Evolutionary conservation across 2,888 invertebrate species (phyloP).

Genomic region (Pogonocherus hispidulus): DNA sequence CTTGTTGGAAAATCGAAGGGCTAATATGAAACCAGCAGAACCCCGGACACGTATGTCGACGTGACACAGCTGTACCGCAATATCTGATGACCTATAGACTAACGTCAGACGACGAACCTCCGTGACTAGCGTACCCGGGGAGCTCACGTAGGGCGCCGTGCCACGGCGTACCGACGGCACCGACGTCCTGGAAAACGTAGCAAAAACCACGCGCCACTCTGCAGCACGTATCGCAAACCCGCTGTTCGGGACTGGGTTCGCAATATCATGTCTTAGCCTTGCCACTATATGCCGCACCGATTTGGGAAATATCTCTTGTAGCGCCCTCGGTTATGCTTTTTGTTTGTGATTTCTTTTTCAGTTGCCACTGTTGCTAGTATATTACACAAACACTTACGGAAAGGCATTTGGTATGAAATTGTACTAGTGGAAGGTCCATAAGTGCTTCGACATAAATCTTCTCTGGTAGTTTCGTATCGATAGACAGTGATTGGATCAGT

Average conservation of each 20-base stretch:
- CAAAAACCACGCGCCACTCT: constrained; percentile 22
- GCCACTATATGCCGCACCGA: too few species aligned
- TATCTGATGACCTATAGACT: constrained; percentile 67
- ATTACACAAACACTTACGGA: too few species aligned
- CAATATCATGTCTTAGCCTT: not conserved
- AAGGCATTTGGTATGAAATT: too few species aligned
- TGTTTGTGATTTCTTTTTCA: too few species aligned
- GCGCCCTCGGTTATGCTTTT: too few species aligned
- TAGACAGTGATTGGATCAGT: constrained; percentile 53
- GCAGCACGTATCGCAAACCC: not conserved
- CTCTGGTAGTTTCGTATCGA: constrained; percentile 37
- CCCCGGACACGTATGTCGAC: constrained; percentile 67
- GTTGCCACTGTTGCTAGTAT: too few species aligned
- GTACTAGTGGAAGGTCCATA: too few species aligned
- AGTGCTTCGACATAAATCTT: not conserved
- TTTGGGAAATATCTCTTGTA: too few species aligned
- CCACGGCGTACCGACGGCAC: constrained; percentile 51
- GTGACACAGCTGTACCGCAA: constrained; percentile 67
- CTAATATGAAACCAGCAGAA: constrained; percentile 65
- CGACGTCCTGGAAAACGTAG: constrained; percentile 33
- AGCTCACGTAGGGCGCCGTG: constrained; percentile 57
- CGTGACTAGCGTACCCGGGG: constrained; percentile 63
- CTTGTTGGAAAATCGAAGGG: constrained; percentile 49
- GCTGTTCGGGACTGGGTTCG: not conserved
- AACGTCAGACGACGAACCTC: constrained; percentile 63